These are phyloP conservation scores for Origma solitaria DNA, from an alignment of 2,113 vertebrate species.

Conservation along the genomic window DNA sequence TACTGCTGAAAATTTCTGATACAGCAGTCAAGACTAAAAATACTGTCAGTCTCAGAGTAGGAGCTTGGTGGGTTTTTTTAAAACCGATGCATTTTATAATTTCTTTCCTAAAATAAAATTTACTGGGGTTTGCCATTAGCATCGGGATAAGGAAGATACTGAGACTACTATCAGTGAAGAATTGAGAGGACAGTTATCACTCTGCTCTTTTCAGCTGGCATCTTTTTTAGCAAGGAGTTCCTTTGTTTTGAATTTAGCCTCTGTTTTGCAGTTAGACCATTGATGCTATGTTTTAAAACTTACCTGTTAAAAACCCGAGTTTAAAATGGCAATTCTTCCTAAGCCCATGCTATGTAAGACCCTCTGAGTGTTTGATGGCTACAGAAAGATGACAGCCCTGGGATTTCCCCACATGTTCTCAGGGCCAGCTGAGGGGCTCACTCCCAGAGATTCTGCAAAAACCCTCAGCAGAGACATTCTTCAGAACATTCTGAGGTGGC, in stretches of 20 bases:
- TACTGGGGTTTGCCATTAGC: background rate
- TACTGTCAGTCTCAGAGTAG: background rate
- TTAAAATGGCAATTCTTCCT: background rate
- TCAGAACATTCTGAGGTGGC: background rate
- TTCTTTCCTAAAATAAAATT: constrained; percentile 10
- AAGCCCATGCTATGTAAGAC: background rate
- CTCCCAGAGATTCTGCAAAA: background rate
- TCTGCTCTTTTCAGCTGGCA: background rate
- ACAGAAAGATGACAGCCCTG: background rate
- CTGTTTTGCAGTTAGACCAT: background rate
- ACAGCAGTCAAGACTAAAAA: constrained; percentile 40
- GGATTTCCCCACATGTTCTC: background rate
- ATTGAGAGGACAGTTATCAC: background rate
- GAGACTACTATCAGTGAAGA: background rate
- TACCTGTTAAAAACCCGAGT: rapidly evolving
- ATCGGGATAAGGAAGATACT: background rate
- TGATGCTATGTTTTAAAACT: background rate
- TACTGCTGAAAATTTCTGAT: constrained; percentile 45
- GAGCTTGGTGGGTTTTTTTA: background rate
- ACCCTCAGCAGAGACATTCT: background rate
- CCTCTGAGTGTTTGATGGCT: background rate
- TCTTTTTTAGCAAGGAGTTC: background rate
- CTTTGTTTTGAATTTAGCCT: background rate
- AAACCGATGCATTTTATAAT: background rate
- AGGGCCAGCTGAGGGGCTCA: background rate